These are phyloP conservation scores for Fukomys damarensis DNA, from an alignment of 2,113 vertebrate genomes.

Conservation along the genomic window DNA sequence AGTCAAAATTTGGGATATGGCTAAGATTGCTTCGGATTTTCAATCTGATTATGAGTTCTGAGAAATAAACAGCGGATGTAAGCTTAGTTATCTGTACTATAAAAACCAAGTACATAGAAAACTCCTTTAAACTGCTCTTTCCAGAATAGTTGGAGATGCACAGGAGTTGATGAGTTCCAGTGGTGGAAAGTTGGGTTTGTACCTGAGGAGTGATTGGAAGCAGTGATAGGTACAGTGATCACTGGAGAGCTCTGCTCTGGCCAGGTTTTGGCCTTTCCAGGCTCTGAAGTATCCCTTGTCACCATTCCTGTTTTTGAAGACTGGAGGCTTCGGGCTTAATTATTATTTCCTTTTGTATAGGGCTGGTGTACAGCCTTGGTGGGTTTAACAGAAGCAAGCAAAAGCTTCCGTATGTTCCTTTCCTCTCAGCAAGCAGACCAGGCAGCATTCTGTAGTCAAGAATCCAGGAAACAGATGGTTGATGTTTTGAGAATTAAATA, in stretches of 20 bases:
- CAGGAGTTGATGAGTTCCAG: background rate
- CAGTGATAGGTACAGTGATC: background rate
- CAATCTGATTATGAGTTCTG: background rate
- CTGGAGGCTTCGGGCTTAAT: background rate
- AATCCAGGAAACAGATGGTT: conserved; percentile 75
- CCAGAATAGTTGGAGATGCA: background rate
- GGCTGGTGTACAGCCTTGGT: background rate
- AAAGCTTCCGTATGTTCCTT: background rate
- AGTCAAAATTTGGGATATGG: background rate
- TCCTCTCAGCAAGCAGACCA: background rate
- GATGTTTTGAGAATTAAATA: conserved; percentile 65
- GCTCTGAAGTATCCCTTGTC: background rate
- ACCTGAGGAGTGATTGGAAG: background rate
- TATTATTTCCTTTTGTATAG: background rate
- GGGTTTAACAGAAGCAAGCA: background rate
- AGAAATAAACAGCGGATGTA: background rate
- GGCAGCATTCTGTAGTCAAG: background rate
- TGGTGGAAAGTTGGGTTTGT: background rate
- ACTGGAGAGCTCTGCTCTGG: background rate
- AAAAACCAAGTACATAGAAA: background rate
- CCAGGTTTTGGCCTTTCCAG: background rate
- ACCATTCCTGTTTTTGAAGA: background rate
- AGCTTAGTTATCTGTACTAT: no score
- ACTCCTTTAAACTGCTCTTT: background rate
- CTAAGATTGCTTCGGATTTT: background rate